Base-by-base conservation (phyloP, 2,888 invertebrate species). In the Pherbina coryleti region DNA sequence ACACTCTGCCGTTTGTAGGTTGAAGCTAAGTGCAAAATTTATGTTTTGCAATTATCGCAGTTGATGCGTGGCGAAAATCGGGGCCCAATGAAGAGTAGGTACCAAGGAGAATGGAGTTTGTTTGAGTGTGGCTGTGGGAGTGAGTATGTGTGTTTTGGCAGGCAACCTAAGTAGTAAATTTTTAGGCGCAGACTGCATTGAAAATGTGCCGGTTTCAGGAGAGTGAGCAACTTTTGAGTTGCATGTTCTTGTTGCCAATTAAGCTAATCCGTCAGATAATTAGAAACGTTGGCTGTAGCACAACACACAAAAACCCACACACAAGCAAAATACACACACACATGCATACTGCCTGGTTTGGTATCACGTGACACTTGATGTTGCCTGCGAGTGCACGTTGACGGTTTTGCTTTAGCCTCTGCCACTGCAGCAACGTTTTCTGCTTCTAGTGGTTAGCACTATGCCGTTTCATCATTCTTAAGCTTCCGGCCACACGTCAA, bases 241-340 rank as follows among this genome's bases (percentile, higher is more conserved):
- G 60, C 37, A 66, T 66, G 84, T 83, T 84, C 86, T 87, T 87
- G 86, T 86, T 87, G 85, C 87, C 87, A 87, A 88, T 87, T 87
- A 88, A 87, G 87, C 88, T 88, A 88, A 87, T 87, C 87, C 88
- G 88, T 88, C 87, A 86, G 88, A 87, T 87, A 87, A 88, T 87
- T 87, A 88, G 88, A 86, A 87, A 85, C 84, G 83, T 85, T 84
- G 82, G 84, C 81, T 82, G 83, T 79, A 81, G 37, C 55, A n/a
- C 9, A 75, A 80, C 77, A 79, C 31, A 76, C 44, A 80, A 72
- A 81, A 57, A 64, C 60, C 70, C 64, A 77, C 66, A 66, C 22
- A 70, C 31, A 73, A 69, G 73, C 72, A 60, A 11, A 51, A 51
- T 28, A 44, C 14, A 4, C 34, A 17, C 28, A 37, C 22, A 25